Evolutionary conservation across 2,888 invertebrate species (phyloP), one percentile per base, ranked within the genome.

Genomic region (Celastrina argiolus): DNA sequence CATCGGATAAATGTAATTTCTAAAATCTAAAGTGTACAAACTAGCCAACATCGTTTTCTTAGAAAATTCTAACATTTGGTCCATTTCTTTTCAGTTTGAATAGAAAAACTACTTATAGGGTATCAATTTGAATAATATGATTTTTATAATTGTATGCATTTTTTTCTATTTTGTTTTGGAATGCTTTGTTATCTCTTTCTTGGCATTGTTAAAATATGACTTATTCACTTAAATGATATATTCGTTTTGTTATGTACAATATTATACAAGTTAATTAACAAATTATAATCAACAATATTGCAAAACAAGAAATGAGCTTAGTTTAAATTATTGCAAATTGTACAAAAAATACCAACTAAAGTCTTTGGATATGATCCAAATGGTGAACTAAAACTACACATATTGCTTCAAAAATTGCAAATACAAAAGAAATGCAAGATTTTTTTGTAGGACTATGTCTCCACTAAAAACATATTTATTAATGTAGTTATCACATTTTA

Each of bases 11-110:
- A n/a, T 31, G 58, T n/a, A 31, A 58, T 58, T 58, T 58, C 58
- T 58, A 58, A 56, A 56, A 31, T 58, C 58, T 34, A 59, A 31
- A 34, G 16, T 61, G 61, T 61, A 61, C 61, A 39, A 61, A 61
- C 61, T 61, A 61, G 61, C 39, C 39, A 61, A 61, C 61, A 61
- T 36, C 10, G 36, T 39, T 36, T 61, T 61, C 61, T 61, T 66
- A 59, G 59, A 66, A 28, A 59, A 66, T 42, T 66, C 58, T 66
- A 66, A 59, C 41, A 59, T 66, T 66, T 66, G 65, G 65, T 66
- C 65, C 65, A 56, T 65, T 65, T 39, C 18, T 39, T 66, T 59
- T 26, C 58, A 22, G 59, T 66, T 58, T 66, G 58, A 66, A 28
- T 66, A 66, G 26, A 59, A 66, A 59, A 58, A 31, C 41, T 59